Percentiles rank a stretch among this genome's conserved stretches.
These are phyloP conservation scores for Triplophysa dalaica DNA, from an alignment of 2,113 vertebrate genomes.

Conservation along the genomic window DNA sequence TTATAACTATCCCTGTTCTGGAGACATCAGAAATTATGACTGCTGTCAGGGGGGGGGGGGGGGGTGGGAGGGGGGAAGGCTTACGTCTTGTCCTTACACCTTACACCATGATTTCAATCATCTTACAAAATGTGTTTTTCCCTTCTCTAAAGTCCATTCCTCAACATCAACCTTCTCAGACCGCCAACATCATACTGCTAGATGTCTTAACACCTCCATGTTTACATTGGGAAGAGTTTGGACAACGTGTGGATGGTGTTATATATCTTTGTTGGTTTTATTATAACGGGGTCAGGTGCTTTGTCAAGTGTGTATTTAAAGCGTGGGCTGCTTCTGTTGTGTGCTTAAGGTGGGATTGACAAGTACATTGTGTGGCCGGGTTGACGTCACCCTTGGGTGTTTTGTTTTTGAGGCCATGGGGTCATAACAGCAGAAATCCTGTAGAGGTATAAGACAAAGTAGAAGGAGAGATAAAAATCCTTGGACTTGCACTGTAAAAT, in stretches of 20 bases:
- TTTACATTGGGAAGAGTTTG: constrained; percentile 4
- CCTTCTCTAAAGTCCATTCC: constrained; percentile 3
- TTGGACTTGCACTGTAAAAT: too few species aligned
- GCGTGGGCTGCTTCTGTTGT: background rate
- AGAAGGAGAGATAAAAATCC: background rate
- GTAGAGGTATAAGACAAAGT: background rate
- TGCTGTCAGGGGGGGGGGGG: background rate
- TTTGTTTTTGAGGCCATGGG: background rate
- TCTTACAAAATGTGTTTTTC: constrained; percentile 19
- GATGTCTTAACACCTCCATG: background rate
- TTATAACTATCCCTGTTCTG: constrained; percentile 11
- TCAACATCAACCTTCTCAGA: background rate
- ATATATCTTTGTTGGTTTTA: background rate
- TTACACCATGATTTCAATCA: constrained; percentile 36
- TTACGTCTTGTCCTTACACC: constrained; percentile 27
- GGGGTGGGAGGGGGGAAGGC: too few species aligned
- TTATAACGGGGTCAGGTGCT: background rate
- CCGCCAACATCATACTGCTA: background rate
- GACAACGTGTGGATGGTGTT: background rate
- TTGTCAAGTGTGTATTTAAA: constrained; percentile 9
- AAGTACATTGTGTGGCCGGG: background rate
- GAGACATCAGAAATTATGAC: constrained; percentile 26
- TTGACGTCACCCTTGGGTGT: background rate
- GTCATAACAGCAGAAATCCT: constrained; percentile 5
- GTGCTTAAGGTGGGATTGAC: constrained; percentile 15